These are phyloP conservation scores for Drosophila nebulosa DNA, from an alignment of 1,140 invertebrate genomes.

Conservation along the genomic window DNA sequence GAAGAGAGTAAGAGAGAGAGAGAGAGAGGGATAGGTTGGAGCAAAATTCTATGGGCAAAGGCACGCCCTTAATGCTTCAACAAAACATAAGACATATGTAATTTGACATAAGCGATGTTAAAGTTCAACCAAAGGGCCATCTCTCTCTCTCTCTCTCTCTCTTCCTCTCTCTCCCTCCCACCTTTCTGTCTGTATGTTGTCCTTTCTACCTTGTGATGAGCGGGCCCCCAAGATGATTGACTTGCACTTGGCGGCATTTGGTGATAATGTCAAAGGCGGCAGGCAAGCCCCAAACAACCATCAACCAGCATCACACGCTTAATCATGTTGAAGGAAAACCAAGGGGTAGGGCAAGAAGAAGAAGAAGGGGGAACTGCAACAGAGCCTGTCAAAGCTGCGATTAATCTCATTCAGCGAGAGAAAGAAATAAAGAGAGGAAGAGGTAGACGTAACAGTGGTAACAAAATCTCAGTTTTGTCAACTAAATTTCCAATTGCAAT, in stretches of 20 bases:
- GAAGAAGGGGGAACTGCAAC: too few species aligned
- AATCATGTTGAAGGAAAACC: constrained; percentile 10
- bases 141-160: too few species aligned
- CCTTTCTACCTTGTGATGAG: constrained; percentile 37
- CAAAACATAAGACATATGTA: constrained; percentile 62
- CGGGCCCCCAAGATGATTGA: constrained; percentile 44
- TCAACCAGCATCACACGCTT: constrained; percentile 11
- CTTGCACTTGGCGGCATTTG: constrained; percentile 58
- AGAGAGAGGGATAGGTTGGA: too few species aligned
- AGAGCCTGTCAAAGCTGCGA: constrained; percentile 71
- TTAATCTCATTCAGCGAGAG: constrained; percentile 65
- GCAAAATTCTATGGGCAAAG: constrained; percentile 33
- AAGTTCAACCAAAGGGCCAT: constrained; percentile 47
- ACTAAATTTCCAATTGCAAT: neutral
- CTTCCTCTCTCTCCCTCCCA: too few species aligned
- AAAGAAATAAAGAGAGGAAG: constrained; percentile 14
- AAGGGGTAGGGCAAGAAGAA: neutral
- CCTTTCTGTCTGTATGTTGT: too few species aligned
- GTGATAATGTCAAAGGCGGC: constrained; percentile 75
- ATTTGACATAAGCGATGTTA: constrained; percentile 79
- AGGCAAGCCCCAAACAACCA: constrained; percentile 14
- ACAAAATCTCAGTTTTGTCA: too few species aligned
- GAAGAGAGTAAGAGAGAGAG: too few species aligned
- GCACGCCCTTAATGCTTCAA: constrained; percentile 46
- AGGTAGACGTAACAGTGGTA: constrained; percentile 1